Conservation (phyloP, 2,888 invertebrate species). For the Corbicula japonica region DNA sequence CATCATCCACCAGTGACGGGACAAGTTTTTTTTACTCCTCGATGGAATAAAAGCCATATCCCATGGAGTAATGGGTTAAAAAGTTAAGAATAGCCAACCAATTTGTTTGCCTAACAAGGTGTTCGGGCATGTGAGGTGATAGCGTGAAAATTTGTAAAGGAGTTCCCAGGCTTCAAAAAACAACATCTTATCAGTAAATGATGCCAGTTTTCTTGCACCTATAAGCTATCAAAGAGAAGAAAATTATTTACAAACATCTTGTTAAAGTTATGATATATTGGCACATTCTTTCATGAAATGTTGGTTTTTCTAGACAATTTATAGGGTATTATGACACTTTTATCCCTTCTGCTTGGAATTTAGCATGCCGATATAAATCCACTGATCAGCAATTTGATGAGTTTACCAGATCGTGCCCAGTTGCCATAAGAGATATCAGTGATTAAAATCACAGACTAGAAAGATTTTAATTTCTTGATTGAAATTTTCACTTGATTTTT, state of each 20-base stretch:
- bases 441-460: constrained; percentile 28
- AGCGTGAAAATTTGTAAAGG: too few species aligned
- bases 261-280: constrained; percentile 34
- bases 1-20: too few species aligned
- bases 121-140: too few species aligned
- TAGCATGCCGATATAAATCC: constrained; percentile 32
- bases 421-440: constrained; percentile 21
- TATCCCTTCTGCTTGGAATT: constrained; percentile 38
- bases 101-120: too few species aligned
- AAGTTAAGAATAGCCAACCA: too few species aligned
- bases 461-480: constrained; percentile 21
- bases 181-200: too few species aligned
- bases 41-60: too few species aligned
- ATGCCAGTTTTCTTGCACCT: too few species aligned
- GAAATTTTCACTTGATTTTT: constrained; percentile 25
- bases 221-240: too few species aligned
- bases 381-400: constrained; percentile 28
- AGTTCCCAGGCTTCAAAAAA: too few species aligned
- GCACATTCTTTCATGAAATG: constrained; percentile 27
- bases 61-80: too few species aligned
- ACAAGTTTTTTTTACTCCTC: too few species aligned
- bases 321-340: constrained; percentile 61
- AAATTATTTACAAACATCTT: constrained; percentile 28
- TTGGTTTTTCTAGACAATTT: constrained; percentile 51
- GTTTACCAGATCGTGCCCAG: constrained; percentile 29